phyloP scores from a whole-genome alignment of 1,140 invertebrate genomes.

The Drosophila prosaltans region DNA sequence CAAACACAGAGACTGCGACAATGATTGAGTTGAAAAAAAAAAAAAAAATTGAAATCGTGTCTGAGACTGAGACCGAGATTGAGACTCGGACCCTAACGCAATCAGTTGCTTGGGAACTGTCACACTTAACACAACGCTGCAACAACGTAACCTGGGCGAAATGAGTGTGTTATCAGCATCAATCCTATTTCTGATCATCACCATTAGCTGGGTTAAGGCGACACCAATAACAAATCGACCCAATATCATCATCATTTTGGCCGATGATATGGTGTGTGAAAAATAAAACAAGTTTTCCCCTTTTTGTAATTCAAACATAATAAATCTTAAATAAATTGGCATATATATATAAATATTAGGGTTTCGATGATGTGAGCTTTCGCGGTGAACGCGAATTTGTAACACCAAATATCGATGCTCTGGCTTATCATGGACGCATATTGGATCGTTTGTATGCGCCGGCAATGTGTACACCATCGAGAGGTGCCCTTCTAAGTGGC shows the following conservation, averaged over 20 bases:
- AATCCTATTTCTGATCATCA: slow-evolving; percentile 50
- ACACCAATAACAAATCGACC: slow-evolving; percentile 72
- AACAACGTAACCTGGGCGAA: slow-evolving; percentile 19
- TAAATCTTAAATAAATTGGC: neutral
- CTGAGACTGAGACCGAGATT: slow-evolving; percentile 21
- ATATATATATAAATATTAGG: slow-evolving; percentile 84
- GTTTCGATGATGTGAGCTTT: slow-evolving; percentile 95
- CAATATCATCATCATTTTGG: slow-evolving; percentile 86
- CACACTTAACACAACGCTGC: slow-evolving; percentile 26
- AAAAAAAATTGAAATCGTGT: neutral
- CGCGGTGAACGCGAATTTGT: slow-evolving; percentile 93
- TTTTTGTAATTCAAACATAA: slow-evolving; percentile 25
- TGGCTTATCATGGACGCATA: slow-evolving; percentile 91
- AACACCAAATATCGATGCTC: slow-evolving; percentile 93
- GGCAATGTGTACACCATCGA: slow-evolving; percentile 90
- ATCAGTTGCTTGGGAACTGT: slow-evolving; percentile 42
- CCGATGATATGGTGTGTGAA: slow-evolving; percentile 85
- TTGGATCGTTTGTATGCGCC: slow-evolving; percentile 90
- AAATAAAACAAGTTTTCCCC: slow-evolving; percentile 26
- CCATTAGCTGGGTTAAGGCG: slow-evolving; percentile 39
- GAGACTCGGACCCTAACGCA: slow-evolving; percentile 20
- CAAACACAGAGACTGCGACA: slow-evolving; percentile 19
- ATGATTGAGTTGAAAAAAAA: slow-evolving; percentile 1
- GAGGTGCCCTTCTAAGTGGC: slow-evolving; percentile 91
- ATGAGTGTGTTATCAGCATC: slow-evolving; percentile 67